Evolutionary conservation across 2,888 invertebrate species (phyloP), one percentile per base, ranked within the genome.

Genomic region (Hecatera dysodea): DNA sequence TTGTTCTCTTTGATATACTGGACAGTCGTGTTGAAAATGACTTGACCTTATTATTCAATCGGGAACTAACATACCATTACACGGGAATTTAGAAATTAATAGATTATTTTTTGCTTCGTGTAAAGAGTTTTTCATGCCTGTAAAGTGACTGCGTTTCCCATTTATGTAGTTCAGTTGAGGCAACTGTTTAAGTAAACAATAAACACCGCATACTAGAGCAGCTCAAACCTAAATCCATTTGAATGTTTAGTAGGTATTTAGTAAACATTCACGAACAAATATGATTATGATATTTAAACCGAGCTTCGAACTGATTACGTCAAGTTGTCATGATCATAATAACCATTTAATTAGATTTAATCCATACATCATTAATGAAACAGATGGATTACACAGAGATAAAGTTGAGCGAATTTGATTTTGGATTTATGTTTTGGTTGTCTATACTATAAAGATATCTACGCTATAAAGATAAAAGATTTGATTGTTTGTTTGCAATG

Each of bases 261-360:
- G 12, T 50, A n/a, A 24, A 6, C 42, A 36, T 57, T 78, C 27
- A 29, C 15, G 9, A 12, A 27, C n/a, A 60, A 56, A 66, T 42
- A 46, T 57, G 7, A 50, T 73, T 44, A 74, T 50, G 50, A 27
- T n/a, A 33, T 1, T 52, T 33, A 46, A 11, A 24, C 46, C n/a
- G 19, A 53, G 64, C 27, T 68, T 33, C n/a, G 17, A 8, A 46
- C 57, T 56, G 53, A 61, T 66, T 62, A 12, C 52, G 46, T 62
- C 27, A 61, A 68, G 80, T 65, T 50, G 44, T 59, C 63, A 60
- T 73, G 46, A 57, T 67, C 50, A 29, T 75, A 75, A 72, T 44
- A 53, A 53, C 52, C n/a, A 52, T 61, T 72, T 63, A 63, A 77
- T 77, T 74, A 77, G 8, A 55, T 72, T 55, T 64, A 48, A 24